Percentiles rank a stretch among this genome's conserved stretches.
These are phyloP conservation scores for Xestia rhomboidea DNA, from an alignment of 2,888 invertebrate species.

Conservation along the genomic window DNA sequence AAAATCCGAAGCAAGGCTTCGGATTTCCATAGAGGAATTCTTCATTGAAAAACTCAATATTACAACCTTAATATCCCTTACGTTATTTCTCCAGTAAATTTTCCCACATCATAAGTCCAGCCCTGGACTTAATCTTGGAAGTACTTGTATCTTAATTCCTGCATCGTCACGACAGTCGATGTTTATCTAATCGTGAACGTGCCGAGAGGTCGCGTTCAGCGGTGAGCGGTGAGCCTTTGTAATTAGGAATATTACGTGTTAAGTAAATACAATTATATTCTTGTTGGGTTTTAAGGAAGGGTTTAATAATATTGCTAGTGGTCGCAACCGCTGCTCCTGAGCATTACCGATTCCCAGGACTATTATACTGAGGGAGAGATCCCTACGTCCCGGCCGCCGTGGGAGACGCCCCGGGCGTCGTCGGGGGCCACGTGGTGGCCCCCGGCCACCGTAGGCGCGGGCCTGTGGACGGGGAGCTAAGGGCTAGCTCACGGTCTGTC, in stretches of 20 bases:
- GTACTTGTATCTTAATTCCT: constrained; percentile 26
- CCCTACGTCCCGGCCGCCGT: too few relatives aligned
- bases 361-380: too few relatives aligned
- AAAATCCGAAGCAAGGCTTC: too few relatives aligned
- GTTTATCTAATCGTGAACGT: constrained; percentile 48
- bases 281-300: not conserved
- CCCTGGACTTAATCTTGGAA: constrained; percentile 19
- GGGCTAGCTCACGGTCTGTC: too few relatives aligned
- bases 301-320: not conserved
- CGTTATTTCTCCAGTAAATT: not conserved
- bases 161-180: constrained; percentile 45
- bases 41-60: too few relatives aligned
- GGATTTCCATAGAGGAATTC: too few relatives aligned
- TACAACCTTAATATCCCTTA: not conserved
- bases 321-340: too few relatives aligned
- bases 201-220: constrained; percentile 17
- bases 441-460: too few relatives aligned
- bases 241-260: constrained; percentile 37
- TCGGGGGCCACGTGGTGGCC: too few relatives aligned
- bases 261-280: constrained; percentile 25
- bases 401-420: too few relatives aligned
- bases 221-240: not conserved
- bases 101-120: not conserved
- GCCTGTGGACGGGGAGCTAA: too few relatives aligned
- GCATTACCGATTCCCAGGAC: too few relatives aligned